These are phyloP conservation scores for Tachina grossa DNA, from an alignment of 2,888 invertebrate genomes.

Conservation along the genomic window DNA sequence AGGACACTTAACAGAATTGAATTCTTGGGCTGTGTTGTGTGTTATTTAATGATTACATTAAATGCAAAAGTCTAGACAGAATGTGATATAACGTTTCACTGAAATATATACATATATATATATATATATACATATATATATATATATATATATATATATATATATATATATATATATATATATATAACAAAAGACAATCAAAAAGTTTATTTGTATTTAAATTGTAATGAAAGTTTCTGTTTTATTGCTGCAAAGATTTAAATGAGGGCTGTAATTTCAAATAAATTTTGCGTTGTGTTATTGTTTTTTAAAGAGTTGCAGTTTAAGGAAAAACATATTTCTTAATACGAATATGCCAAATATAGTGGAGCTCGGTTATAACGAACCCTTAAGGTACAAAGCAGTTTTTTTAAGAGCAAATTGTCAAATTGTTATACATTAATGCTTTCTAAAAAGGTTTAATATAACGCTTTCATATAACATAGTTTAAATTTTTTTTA, in stretches of 20 bases:
- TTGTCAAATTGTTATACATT: too few species aligned
- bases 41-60: not conserved
- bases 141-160: too few species aligned
- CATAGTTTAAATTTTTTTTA: too few species aligned
- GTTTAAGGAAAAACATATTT: not conserved
- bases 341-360: too few species aligned
- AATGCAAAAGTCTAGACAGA: slow-evolving; percentile 34
- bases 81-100: not conserved
- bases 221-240: not conserved
- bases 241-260: not conserved
- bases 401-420: too few species aligned
- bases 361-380: too few species aligned
- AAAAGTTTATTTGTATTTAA: not conserved
- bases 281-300: not conserved
- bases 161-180: too few species aligned
- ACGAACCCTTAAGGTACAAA: too few species aligned
- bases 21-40: slow-evolving; percentile 1
- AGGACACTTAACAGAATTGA: slow-evolving; percentile 17
- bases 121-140: too few species aligned
- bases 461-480: too few species aligned
- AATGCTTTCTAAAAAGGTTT: too few species aligned
- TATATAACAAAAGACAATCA: not conserved
- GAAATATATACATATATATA: too few species aligned
- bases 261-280: not conserved
- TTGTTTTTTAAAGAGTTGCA: not conserved